Percentiles rank a stretch among this genome's conserved stretches.
Conservation (phyloP, 2,113 vertebrate species). For the Limnothrissa miodon region DNA sequence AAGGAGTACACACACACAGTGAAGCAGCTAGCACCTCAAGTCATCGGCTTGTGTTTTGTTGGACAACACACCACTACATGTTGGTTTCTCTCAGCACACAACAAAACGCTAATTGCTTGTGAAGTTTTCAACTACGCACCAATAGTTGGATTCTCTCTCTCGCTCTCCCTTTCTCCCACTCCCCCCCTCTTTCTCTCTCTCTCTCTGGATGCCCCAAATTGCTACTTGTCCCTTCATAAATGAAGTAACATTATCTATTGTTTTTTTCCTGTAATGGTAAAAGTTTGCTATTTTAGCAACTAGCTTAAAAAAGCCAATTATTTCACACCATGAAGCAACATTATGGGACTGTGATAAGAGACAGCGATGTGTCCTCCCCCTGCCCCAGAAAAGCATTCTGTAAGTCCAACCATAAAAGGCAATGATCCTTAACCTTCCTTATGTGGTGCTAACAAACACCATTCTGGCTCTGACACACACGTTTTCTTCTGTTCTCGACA, state of each 20-base stretch:
- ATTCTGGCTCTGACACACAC: slow-evolving; percentile 36
- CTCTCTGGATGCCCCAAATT: background rate
- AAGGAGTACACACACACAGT: slow-evolving; percentile 13
- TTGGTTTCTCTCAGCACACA: background rate
- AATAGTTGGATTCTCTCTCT: background rate
- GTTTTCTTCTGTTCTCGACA: slow-evolving; percentile 47
- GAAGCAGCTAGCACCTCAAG: slow-evolving; percentile 34
- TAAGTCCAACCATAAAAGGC: background rate
- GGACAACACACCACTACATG: background rate
- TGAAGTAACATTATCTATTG: background rate
- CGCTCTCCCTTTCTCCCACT: background rate
- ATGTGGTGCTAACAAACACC: background rate
- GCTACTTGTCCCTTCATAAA: background rate
- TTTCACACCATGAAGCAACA: background rate
- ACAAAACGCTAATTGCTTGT: background rate
- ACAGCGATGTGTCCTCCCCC: background rate
- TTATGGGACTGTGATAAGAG: background rate
- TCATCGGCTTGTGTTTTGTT: slow-evolving; percentile 23
- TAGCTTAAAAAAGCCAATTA: background rate
- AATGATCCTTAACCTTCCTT: background rate
- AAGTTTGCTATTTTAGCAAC: too few species aligned
- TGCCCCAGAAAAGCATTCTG: background rate
- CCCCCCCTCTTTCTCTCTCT: background rate
- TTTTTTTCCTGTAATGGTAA: background rate
- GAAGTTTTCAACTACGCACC: background rate